These are phyloP conservation scores for Drosophila quadrilineata DNA, from an alignment of 1,140 invertebrate species.

Conservation along the genomic window DNA sequence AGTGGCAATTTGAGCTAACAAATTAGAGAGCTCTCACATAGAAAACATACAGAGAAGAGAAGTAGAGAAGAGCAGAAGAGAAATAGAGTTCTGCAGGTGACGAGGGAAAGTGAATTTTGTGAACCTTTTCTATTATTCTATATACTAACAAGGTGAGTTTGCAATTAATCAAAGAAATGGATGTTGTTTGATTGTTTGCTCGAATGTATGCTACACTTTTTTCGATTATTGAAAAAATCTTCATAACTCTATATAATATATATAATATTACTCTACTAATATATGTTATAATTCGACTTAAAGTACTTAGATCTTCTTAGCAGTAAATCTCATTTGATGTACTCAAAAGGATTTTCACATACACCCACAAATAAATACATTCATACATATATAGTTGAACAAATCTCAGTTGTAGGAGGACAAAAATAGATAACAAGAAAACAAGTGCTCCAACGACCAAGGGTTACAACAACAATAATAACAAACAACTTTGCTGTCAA, in stretches of 20 bases:
- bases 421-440: slow-evolving; percentile 21
- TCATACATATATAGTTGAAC: neutral
- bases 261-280: no score
- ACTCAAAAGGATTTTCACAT: slow-evolving; percentile 33
- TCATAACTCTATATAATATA: no score
- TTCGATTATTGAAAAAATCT: no score
- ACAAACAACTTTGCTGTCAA: slow-evolving; percentile 23
- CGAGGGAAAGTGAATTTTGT: no score
- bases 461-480: slow-evolving; percentile 16
- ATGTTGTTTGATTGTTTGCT: no score
- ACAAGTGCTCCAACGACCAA: slow-evolving; percentile 13
- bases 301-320: slow-evolving; percentile 8
- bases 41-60: no score
- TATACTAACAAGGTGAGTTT: no score
- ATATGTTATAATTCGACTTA: neutral
- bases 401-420: slow-evolving; percentile 14
- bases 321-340: slow-evolving; percentile 9
- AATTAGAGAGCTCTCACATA: slow-evolving; percentile 13
- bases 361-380: neutral
- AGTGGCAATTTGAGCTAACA: slow-evolving; percentile 48
- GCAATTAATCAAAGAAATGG: no score
- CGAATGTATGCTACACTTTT: no score
- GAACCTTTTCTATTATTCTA: no score
- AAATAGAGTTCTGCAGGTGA: slow-evolving; percentile 49
- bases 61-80: no score